Evolutionary conservation across 2,888 invertebrate species (phyloP).

Genomic region (Leucania comma): DNA sequence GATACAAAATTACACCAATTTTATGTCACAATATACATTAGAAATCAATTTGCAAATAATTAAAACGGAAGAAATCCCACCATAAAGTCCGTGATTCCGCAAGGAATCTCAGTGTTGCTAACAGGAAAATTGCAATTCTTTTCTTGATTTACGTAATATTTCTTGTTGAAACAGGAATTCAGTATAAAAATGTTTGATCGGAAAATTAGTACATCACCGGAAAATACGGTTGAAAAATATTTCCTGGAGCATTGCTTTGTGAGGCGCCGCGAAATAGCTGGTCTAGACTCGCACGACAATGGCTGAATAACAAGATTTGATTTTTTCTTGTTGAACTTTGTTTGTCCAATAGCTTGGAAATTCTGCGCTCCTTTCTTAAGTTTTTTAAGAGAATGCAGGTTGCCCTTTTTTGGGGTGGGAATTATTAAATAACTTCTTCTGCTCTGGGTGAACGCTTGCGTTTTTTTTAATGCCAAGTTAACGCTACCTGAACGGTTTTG

Average conservation of each 20-base stretch:
- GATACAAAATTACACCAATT: too few relatives aligned
- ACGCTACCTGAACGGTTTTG: too few relatives aligned
- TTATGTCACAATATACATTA: too few relatives aligned
- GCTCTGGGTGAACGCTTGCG: too few relatives aligned
- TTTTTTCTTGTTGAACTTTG: background rate
- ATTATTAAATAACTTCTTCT: too few relatives aligned
- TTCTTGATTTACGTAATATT: background rate
- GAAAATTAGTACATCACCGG: slow-evolving; percentile 2
- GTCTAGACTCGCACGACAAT: background rate
- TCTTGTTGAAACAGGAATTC: background rate
- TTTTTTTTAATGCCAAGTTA: too few relatives aligned
- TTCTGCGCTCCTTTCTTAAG: background rate
- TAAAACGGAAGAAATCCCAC: too few relatives aligned
- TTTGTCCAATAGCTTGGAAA: too few relatives aligned
- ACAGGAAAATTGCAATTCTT: background rate
- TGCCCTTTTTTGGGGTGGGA: background rate
- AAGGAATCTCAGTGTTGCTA: background rate
- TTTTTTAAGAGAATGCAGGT: background rate
- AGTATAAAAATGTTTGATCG: slow-evolving; percentile 16
- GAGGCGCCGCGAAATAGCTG: background rate
- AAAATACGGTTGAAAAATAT: slow-evolving; percentile 5
- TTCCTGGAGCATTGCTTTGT: background rate
- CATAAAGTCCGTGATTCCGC: background rate
- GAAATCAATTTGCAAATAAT: too few relatives aligned
- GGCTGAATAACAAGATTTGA: background rate